Evolutionary conservation across 2,888 invertebrate species (phyloP), one percentile per base, ranked within the genome.

Genomic region (Nectonema munidae): DNA sequence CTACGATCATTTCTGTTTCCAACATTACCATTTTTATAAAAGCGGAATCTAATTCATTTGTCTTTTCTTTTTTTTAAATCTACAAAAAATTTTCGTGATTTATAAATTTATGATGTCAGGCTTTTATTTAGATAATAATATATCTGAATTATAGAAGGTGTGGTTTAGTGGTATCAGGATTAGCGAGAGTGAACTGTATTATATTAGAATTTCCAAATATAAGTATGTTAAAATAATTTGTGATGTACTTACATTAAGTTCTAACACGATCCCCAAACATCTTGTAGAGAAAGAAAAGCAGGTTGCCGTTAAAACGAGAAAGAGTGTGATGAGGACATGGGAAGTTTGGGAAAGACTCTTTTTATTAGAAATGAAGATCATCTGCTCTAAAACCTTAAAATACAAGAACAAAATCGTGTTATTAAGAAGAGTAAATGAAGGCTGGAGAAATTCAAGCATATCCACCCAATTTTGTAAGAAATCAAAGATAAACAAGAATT

Each of bases 191-290:
- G n/a, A n/a, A n/a, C n/a, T n/a, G n/a, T n/a, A n/a, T n/a, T n/a
- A n/a, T n/a, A n/a, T n/a, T n/a, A n/a, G n/a, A n/a, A n/a, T n/a
- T n/a, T n/a, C n/a, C n/a, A n/a, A n/a, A n/a, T n/a, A n/a, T n/a
- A n/a, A n/a, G n/a, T n/a, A n/a, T n/a, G n/a, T 18, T 5, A 35
- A 35, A 4, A 35, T 5, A n/a, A 37, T n/a, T 25, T 19, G 13
- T 28, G 17, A 5, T 5, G 14, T 41, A 57, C 64, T 63, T 58
- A 70, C 71, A 55, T 75, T 74, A 34, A 75, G 51, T 55, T 73
- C 73, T 44, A 75, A 56, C 3, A 74, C 72, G 28, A 73, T 63
- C 16, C 73, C 72, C 29, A 75, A 58, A 51, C 75, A 75, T 52
- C 73, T 71, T 3, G 73, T 74, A 42, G 68, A 60, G 58, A 73